Evolutionary conservation across 2,797 vertebrate genomes (phyloP).

Genomic region (Megalops cyprinoides): DNA sequence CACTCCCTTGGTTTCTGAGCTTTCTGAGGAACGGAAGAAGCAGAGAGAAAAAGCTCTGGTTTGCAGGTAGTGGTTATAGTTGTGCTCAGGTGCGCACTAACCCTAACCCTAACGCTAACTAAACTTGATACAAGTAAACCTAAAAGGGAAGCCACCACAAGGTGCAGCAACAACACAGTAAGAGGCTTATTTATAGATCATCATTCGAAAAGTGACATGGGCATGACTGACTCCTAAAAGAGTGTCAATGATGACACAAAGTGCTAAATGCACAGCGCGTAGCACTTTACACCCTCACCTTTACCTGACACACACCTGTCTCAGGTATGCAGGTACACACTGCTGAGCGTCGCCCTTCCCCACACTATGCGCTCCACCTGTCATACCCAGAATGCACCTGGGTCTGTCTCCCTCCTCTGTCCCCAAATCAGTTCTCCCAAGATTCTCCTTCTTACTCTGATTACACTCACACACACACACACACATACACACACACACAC

Average conservation of each 20-base stretch:
- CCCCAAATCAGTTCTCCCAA: background rate
- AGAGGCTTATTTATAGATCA: no score
- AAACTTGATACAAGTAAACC: no score
- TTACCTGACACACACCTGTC: background rate
- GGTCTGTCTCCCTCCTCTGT: background rate
- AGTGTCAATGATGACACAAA: no score
- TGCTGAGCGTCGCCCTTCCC: background rate
- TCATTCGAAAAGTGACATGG: no score
- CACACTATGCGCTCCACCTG: background rate
- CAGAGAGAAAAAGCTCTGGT: background rate
- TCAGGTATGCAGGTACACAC: background rate
- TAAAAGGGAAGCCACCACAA: no score
- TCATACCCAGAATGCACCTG: background rate
- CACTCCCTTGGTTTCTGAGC: background rate
- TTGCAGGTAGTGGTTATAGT: no score
- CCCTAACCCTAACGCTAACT: background rate
- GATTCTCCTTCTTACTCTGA: background rate
- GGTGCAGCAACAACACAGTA: no score
- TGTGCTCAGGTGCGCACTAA: no score
- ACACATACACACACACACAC: background rate
- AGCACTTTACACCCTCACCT: no score
- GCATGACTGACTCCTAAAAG: no score
- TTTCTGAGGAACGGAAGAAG: background rate
- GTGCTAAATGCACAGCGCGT: no score
- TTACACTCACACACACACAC: background rate